phyloP scores from a whole-genome alignment of 2,888 invertebrate species.

The Eilema depressum region DNA sequence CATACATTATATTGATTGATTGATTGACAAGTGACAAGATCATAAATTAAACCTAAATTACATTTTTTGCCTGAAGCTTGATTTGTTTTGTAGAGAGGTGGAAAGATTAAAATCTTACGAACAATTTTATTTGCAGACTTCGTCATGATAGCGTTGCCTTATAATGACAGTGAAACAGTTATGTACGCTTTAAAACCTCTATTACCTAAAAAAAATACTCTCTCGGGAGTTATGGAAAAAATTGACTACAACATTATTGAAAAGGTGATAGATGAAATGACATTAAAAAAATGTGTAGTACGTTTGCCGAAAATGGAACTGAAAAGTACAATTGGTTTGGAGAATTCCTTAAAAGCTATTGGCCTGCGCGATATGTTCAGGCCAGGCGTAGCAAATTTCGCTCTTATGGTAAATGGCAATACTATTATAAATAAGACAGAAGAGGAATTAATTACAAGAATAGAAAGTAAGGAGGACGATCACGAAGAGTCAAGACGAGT shows the following conservation, averaged over 20 bases:
- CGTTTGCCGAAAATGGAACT: constrained; percentile 92
- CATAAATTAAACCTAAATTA: too few species aligned
- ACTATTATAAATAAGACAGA: constrained; percentile 57
- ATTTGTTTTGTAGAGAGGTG: too few species aligned
- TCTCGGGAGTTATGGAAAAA: constrained; percentile 80
- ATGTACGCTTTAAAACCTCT: constrained; percentile 90
- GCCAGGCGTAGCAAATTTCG: constrained; percentile 88
- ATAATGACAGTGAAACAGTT: constrained; percentile 88
- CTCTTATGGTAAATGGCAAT: constrained; percentile 84
- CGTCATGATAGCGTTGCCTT: constrained; percentile 90
- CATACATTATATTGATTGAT: too few species aligned
- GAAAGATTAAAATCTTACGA: neutral
- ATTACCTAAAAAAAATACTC: constrained; percentile 65
- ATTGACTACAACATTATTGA: constrained; percentile 83
- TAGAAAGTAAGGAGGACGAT: constrained; percentile 51
- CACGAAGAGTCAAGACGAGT: constrained; percentile 37
- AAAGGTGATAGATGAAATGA: constrained; percentile 78
- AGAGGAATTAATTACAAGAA: constrained; percentile 61
- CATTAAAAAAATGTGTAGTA: constrained; percentile 82
- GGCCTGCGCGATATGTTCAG: constrained; percentile 89
- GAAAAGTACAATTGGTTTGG: constrained; percentile 86
- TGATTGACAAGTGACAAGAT: too few species aligned
- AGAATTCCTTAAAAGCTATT: constrained; percentile 83
- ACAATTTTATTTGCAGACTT: constrained; percentile 70
- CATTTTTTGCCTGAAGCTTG: neutral